Evolutionary conservation across 2,797 vertebrate genomes (phyloP), one percentile per base, ranked within the genome.

Genomic region (Pantherophis alleghaniensis): DNA sequence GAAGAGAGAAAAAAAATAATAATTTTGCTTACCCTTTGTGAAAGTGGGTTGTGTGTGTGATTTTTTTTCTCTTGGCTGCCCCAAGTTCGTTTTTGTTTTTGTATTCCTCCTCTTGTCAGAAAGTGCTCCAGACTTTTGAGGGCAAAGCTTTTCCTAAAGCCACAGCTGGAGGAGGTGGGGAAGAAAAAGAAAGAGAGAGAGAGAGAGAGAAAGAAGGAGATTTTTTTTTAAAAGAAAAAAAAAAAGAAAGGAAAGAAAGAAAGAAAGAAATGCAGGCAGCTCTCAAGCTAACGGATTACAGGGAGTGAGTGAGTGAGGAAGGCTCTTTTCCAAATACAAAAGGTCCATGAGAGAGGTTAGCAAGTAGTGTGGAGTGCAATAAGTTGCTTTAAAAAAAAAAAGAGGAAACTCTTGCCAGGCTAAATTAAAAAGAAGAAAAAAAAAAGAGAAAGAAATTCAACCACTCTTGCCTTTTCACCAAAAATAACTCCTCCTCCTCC

Each of bases 331-430:
- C 97, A 96, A 96, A 97, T 97, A 96, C 97, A 92, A 96, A 96
- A 92, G 90, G 96, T 94, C 95, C 94, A 92, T 95, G 95, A 95
- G 95, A 95, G 95, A 93, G 0, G 95, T 96, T 94, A 88, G 92
- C 93, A 97, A 98, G 55, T 2, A 83, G 42, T 24, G 42, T 83
- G 87, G n/a, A 37, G 98, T 98, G 98, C 98, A 97, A 98, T 98
- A 97, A 97, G 97, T 96, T 96, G 97, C 89, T 42, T 53, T 28
- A 69, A 89, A 92, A 89, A 47, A 28, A 59, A 2, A 42, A n/a
- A 90, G 1, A 97, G 98, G 42, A 18, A 16, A 53, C 98, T 47
- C 98, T 98, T 98, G 97, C 98, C 98, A 98, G 97, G 97, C 96
- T 96, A 97, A 83, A 91, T 47, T 56, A 26, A 91, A 91, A 69